Evolutionary conservation across 2,888 invertebrate genomes (phyloP), one percentile per base, ranked within the genome.

Genomic region (Epinotia brunnichana): DNA sequence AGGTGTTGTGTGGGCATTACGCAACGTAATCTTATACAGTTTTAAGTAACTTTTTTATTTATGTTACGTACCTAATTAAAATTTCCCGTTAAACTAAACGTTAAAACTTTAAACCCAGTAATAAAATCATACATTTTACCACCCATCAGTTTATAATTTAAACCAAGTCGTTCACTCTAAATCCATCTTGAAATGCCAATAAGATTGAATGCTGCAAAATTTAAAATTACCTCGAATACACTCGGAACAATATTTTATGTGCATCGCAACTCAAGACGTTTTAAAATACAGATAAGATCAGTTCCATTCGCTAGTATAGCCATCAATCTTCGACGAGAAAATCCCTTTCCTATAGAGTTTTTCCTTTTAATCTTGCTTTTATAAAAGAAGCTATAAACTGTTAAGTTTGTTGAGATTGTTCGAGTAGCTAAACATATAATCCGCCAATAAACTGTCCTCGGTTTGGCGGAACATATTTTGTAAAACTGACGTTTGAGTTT

Each of bases 291-390:
- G 72, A 72, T 72, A 51, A 57, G 48, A 68, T 62, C 61, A 41
- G 61, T 72, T 68, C 56, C 67, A 72, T 67, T 70, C 60, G 61
- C 39, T 61, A 48, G 61, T 29, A 67, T 35, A 24, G 61, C 54
- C 62, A 72, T 72, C 72, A 72, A 72, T 72, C 72, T 72, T 72
- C 61, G 21, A 51, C 63, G 48, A 24, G 56, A 56, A 68, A 72
- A 67, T 72, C 51, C 67, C 56, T 64, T 70, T 51, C 51, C 51
- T 71, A 44, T 67, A 56, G 24, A 54, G 72, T 57, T 72, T 68
- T 48, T 70, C 35, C 63, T 70, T 64, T 68, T 68, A 67, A 62
- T 61, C 48, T 44, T 48, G 56, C 54, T 61, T 67, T 61, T 62
- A 67, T 67, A 61, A 56, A 35, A 71, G 60, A 72, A 62, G 61